Evolutionary conservation across 1,140 invertebrate species (phyloP).

Genomic region (Ips nitidus): DNA sequence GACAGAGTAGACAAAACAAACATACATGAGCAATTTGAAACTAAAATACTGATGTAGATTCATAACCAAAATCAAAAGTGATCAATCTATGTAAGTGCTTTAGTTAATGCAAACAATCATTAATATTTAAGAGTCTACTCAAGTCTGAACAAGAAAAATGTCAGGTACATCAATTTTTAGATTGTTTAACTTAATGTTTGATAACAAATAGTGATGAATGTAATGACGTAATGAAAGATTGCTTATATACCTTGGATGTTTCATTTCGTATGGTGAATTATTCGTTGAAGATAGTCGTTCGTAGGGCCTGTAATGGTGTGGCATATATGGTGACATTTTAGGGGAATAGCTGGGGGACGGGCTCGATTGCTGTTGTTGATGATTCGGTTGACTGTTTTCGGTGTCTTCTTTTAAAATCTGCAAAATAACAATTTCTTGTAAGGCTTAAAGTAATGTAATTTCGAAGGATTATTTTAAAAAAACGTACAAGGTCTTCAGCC

Average conservation of each 20-base stretch:
- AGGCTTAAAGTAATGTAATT: not conserved
- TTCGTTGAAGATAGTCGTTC: conserved; percentile 51
- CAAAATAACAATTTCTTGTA: conserved; percentile 31
- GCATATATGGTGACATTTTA: conserved; percentile 54
- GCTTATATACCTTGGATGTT: conserved; percentile 46
- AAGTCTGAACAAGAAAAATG: too few species aligned
- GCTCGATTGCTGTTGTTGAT: conserved; percentile 46
- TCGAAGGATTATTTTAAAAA: not conserved
- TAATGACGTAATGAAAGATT: too few species aligned
- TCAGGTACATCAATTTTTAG: too few species aligned
- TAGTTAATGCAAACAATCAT: too few species aligned
- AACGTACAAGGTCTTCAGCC: conserved; percentile 2
- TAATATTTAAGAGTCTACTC: too few species aligned
- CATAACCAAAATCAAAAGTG: too few species aligned
- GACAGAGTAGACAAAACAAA: too few species aligned
- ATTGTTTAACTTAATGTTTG: too few species aligned
- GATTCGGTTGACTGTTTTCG: conserved; percentile 47
- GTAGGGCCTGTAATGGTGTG: conserved; percentile 52
- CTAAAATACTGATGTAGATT: too few species aligned
- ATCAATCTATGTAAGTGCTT: too few species aligned
- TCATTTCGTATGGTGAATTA: conserved; percentile 57
- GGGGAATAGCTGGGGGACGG: conserved; percentile 53
- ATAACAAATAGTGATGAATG: too few species aligned
- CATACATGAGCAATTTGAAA: too few species aligned
- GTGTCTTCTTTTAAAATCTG: conserved; percentile 49